Evolutionary conservation across 2,113 vertebrate species (phyloP), one percentile per base, ranked within the genome.

Genomic region (Melozone crissalis): DNA sequence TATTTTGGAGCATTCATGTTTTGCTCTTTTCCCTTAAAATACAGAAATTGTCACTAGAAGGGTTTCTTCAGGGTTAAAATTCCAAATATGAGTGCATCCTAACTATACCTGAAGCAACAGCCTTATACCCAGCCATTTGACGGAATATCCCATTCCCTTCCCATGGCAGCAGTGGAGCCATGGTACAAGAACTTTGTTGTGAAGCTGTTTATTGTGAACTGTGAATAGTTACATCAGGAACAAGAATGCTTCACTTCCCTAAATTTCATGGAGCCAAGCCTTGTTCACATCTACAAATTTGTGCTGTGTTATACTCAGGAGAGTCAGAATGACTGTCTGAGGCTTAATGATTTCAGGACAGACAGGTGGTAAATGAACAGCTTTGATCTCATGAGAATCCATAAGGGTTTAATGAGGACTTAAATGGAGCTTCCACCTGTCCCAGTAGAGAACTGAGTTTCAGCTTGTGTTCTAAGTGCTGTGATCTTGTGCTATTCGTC

Each of bases 21-120:
- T 65, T 6, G 33, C 13, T 67, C 47, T 71, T 76, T 87, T 46
- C 9, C 3, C 18, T 61, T 84, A 41, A 68, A 91, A 44, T 2
- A 75, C 7, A 87, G 28, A 75, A 75, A 43, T 24, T 4, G 0
- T 75, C 52, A 57, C 30, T 65, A 33, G 9, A 52, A 18, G 8
- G 1, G 10, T 63, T 78, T 71, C 10, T 55, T 67, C 18, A 43
- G 31, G n/a, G 20, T 52, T 76, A 87, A 65, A 79, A 49, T 18
- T 57, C 10, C 37, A 57, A 75, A 35, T n/a, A 62, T 6, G 4
- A 43, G 1, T 39, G 7, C 1, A 0, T 58, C 20, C n/a, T 59
- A 59, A 17, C n/a, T 23, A 35, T 26, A 35, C 4, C 19, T 20
- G 30, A 72, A 57, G 24, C 3, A 5, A 10, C n/a, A 72, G 12